These are phyloP conservation scores for Hippopotamyrus pictus DNA, from an alignment of 2,797 vertebrate genomes.

Conservation along the genomic window DNA sequence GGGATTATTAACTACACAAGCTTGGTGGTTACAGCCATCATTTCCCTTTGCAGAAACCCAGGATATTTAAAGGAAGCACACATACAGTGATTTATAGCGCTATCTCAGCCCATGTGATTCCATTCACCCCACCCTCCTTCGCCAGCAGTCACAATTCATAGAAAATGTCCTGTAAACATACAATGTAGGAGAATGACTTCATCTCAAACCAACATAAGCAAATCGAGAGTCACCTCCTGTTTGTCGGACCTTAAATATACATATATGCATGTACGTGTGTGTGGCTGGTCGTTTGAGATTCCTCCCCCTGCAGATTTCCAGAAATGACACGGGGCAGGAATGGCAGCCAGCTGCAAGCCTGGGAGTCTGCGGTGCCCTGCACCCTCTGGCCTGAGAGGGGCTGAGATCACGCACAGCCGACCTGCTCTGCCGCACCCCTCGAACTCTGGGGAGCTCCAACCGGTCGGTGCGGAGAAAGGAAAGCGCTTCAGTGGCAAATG, in stretches of 20 bases:
- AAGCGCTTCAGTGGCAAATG: background rate
- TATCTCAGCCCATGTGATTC: background rate
- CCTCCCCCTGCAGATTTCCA: constrained; percentile 65
- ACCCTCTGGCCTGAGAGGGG: constrained; percentile 45
- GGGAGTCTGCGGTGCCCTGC: constrained; percentile 58
- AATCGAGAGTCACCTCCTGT: background rate
- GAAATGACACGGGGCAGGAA: constrained; percentile 57
- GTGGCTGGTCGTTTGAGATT: constrained; percentile 54
- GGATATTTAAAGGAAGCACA: constrained; percentile 1
- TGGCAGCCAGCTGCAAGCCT: constrained; percentile 56
- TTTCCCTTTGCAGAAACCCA: background rate
- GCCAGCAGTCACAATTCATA: constrained; percentile 13
- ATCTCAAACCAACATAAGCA: constrained; percentile 14
- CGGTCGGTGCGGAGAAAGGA: background rate
- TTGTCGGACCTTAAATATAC: background rate
- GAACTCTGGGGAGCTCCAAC: background rate
- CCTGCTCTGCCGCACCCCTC: constrained; percentile 45
- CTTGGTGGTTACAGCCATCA: background rate
- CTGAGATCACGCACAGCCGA: constrained; percentile 67
- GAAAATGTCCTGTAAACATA: constrained; percentile 13
- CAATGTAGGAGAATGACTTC: background rate
- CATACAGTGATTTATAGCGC: background rate
- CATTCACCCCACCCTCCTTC: background rate
- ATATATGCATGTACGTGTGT: constrained; percentile 8
- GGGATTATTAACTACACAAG: background rate